A percentile compares a stretch with the other conserved stretches of the same genome.
Evolutionary conservation across 2,113 vertebrate genomes (phyloP).

Genomic region (Semnornis frantzii): DNA sequence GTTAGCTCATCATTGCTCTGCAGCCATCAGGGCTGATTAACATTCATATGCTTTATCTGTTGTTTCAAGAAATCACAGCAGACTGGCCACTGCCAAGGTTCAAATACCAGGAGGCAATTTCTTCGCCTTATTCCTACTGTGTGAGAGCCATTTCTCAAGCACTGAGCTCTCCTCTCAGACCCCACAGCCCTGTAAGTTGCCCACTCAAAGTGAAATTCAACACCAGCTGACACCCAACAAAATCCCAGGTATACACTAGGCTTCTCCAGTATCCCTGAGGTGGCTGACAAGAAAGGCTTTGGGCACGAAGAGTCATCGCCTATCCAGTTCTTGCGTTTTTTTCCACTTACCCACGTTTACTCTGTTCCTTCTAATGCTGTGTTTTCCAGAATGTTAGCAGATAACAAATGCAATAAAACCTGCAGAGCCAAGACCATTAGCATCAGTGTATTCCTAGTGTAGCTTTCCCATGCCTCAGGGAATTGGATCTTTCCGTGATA

Average conservation of each 20-base stretch:
- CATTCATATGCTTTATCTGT: background rate
- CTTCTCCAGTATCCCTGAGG: background rate
- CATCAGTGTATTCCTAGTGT: background rate
- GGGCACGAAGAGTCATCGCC: background rate
- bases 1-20: background rate
- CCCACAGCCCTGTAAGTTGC: background rate
- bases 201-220: background rate
- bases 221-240: background rate
- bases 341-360: background rate
- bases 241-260: background rate
- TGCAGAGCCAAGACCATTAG: background rate
- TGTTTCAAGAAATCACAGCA: background rate
- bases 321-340: background rate
- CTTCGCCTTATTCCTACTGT: background rate
- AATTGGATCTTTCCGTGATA: background rate
- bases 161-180: background rate
- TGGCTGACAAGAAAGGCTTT: background rate
- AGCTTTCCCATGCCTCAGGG: background rate
- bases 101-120: background rate
- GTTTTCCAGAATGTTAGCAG: background rate
- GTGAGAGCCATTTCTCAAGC: background rate
- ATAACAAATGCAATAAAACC: constrained; percentile 6
- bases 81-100: background rate
- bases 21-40: background rate
- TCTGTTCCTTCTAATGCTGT: background rate